Percentiles rank a stretch among this genome's conserved stretches.
Evolutionary conservation across 2,888 invertebrate genomes (phyloP).

Genomic region (Torymus auratus): DNA sequence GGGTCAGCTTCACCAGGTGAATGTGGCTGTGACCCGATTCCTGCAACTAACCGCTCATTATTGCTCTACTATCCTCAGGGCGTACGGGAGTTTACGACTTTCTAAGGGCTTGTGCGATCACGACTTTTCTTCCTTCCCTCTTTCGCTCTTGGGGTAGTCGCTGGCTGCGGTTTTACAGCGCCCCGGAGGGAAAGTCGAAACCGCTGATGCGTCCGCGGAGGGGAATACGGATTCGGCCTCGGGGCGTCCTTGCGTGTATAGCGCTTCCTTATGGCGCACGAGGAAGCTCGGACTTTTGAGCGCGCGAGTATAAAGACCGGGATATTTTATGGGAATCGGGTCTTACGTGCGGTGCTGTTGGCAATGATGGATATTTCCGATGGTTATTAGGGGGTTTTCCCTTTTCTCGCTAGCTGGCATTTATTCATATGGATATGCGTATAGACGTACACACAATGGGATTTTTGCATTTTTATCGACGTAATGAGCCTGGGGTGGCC

Average conservation of each 20-base stretch:
- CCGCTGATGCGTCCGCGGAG: background rate
- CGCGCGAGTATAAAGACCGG: background rate
- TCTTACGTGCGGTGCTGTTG: too few relatives aligned
- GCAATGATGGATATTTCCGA: too few relatives aligned
- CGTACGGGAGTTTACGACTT: too few relatives aligned
- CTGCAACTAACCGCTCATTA: conserved; percentile 72
- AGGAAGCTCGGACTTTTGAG: background rate
- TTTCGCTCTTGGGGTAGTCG: too few relatives aligned
- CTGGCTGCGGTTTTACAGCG: conserved; percentile 43
- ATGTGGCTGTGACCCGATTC: conserved; percentile 87
- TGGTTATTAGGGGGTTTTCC: too few relatives aligned
- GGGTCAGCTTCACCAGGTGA: conserved; percentile 94
- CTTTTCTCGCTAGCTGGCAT: background rate
- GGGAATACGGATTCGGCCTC: conserved; percentile 8
- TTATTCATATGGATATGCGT: background rate
- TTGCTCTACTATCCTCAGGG: too few relatives aligned
- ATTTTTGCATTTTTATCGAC: conserved; percentile 11
- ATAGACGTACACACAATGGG: background rate
- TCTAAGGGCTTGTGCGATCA: too few relatives aligned
- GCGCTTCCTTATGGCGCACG: too few relatives aligned
- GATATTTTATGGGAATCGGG: background rate
- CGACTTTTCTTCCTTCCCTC: too few relatives aligned
- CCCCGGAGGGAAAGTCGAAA: background rate
- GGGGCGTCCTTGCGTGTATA: background rate
- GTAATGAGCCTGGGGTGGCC: background rate